Percentiles rank a stretch among this genome's conserved stretches.
Conservation (phyloP, 1,140 invertebrate genomes). For the Neotoxoptera formosana region DNA sequence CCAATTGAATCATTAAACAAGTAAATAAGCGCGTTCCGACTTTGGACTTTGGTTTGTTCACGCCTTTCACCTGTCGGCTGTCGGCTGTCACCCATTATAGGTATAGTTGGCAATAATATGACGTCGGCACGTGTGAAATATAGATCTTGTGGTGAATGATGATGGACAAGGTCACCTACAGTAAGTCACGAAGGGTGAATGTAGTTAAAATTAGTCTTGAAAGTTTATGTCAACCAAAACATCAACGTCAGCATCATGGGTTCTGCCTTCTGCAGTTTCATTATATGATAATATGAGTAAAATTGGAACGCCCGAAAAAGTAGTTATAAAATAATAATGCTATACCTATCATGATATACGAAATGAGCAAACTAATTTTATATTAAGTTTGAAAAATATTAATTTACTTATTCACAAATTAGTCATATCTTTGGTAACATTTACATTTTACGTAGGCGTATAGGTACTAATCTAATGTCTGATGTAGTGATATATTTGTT, state of each 20-base stretch:
- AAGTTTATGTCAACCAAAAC: slow-evolving; percentile 14
- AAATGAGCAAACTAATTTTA: not conserved
- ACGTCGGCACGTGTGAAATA: not conserved
- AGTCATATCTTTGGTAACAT: not conserved
- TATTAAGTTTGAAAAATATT: not conserved
- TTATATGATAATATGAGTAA: not conserved
- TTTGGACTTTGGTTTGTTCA: not conserved
- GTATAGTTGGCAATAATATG: not conserved
- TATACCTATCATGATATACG: not conserved
- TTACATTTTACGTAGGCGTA: no score
- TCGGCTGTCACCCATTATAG: not conserved
- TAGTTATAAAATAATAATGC: not conserved
- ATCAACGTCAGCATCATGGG: not conserved
- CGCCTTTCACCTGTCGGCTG: not conserved
- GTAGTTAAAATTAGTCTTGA: not conserved
- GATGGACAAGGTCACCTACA: not conserved
- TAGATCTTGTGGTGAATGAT: not conserved
- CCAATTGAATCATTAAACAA: not conserved
- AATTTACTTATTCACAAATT: not conserved
- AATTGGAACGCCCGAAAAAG: not conserved
- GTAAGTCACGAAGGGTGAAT: not conserved
- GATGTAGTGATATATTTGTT: no score
- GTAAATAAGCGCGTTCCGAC: not conserved
- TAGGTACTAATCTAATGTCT: not conserved
- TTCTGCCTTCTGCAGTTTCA: not conserved